A percentile compares a stretch with the other conserved stretches of the same genome.
phyloP scores from a whole-genome alignment of 1,140 invertebrate species.

The Trissolcus basalis region DNA sequence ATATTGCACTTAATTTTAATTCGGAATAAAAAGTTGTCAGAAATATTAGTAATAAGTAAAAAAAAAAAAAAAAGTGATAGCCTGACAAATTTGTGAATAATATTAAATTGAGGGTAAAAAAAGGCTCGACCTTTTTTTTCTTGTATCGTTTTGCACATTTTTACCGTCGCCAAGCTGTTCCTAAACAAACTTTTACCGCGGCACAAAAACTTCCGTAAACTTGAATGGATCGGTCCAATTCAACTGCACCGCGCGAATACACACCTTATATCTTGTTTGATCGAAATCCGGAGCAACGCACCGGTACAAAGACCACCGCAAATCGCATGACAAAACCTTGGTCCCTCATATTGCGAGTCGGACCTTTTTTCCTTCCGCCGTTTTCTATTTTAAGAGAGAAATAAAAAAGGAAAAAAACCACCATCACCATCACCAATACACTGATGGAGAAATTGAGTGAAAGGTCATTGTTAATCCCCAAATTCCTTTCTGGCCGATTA shows the following conservation, averaged over 20 bases:
- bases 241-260: conserved; percentile 32
- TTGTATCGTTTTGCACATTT: conserved; percentile 14
- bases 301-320: conserved; percentile 37
- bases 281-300: conserved; percentile 45
- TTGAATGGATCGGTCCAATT: conserved; percentile 17
- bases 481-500: conserved; percentile 21
- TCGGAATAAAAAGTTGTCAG: too few relatives aligned
- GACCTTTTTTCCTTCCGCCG: conserved; percentile 44
- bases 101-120: too few relatives aligned
- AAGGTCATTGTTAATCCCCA: conserved; percentile 46
- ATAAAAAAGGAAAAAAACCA: conserved; percentile 17
- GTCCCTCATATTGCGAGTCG: conserved; percentile 37
- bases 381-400: conserved; percentile 32
- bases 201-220: conserved; percentile 26
- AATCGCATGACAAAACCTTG: conserved; percentile 49
- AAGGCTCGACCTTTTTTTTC: not conserved
- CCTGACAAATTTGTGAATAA: not conserved
- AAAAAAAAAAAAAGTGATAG: not conserved
- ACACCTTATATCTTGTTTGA: conserved; percentile 30
- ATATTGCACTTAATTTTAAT: too few relatives aligned
- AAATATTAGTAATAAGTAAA: not conserved
- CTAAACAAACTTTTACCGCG: conserved; percentile 21
- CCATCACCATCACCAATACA: conserved; percentile 13
- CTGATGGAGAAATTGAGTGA: conserved; percentile 51
- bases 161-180: conserved; percentile 3